phyloP scores from a whole-genome alignment of 2,797 vertebrate genomes.

The Cynopterus sphinx region DNA sequence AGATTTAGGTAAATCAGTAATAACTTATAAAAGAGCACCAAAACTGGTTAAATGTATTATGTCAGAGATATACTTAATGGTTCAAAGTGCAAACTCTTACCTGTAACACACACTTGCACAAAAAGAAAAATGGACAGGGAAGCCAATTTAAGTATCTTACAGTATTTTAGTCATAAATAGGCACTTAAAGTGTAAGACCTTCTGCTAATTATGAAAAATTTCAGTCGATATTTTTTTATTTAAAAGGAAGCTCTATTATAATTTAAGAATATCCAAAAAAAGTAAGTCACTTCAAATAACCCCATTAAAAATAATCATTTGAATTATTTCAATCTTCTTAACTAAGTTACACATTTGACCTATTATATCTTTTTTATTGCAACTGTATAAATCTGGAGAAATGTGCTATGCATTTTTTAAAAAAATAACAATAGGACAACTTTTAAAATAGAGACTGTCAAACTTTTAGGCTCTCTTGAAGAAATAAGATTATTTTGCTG shows the following conservation, averaged over 20 bases:
- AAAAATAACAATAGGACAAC: neutral
- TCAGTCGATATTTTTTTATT: neutral
- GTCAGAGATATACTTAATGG: neutral
- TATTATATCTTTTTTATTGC: conserved; percentile 1
- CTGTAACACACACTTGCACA: neutral
- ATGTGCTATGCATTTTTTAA: neutral
- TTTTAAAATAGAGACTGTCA: neutral
- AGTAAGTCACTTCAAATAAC: neutral
- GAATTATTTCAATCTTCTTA: conserved; percentile 39
- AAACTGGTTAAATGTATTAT: neutral
- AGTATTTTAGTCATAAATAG: neutral
- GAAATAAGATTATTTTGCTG: neutral
- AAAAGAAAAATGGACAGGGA: neutral
- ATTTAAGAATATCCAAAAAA: conserved; percentile 17
- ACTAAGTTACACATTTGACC: neutral
- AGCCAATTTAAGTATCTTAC: neutral
- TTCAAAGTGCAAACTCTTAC: conserved; percentile 4
- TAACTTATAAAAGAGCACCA: neutral
- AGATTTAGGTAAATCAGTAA: neutral
- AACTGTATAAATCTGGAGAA: neutral
- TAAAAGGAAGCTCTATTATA: neutral
- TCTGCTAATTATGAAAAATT: conserved; percentile 25
- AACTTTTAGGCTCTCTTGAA: neutral
- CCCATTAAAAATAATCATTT: neutral
- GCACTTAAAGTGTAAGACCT: neutral